Evolutionary conservation across 1,140 invertebrate species (phyloP).

Genomic region (Whitmania pigra): DNA sequence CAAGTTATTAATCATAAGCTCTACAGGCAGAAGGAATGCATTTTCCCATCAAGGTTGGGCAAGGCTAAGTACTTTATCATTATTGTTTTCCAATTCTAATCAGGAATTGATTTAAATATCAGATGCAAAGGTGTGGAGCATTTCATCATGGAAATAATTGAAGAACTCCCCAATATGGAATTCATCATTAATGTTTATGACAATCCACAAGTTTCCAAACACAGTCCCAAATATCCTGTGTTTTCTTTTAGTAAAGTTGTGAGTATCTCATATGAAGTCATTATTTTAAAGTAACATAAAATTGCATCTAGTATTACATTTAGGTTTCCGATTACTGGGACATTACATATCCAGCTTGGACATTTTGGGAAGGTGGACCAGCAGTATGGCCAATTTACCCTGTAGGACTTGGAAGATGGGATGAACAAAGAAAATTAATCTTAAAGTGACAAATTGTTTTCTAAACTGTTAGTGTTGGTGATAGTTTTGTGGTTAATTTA

Average conservation of each 20-base stretch:
- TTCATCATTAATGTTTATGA: constrained; percentile 77
- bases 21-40: constrained; percentile 68
- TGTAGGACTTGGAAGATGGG: constrained; percentile 81
- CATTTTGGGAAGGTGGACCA: constrained; percentile 92
- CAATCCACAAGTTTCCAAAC: constrained; percentile 69
- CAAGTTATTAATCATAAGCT: constrained; percentile 68
- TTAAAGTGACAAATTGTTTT: constrained; percentile 39
- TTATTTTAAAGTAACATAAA: not conserved
- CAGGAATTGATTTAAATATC: constrained; percentile 34
- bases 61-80: not conserved
- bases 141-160: constrained; percentile 55
- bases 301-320: not conserved
- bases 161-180: constrained; percentile 67
- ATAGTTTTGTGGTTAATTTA: not conserved
- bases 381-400: constrained; percentile 79
- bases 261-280: constrained; percentile 23
- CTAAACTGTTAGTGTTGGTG: not conserved
- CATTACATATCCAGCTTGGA: constrained; percentile 92
- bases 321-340: constrained; percentile 68
- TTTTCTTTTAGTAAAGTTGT: constrained; percentile 86
- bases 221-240: constrained; percentile 57
- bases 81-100: too few relatives aligned
- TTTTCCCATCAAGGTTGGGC: constrained; percentile 53
- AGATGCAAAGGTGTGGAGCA: constrained; percentile 81
- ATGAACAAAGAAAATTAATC: constrained; percentile 61